A percentile compares a stretch with the other conserved stretches of the same genome.
phyloP scores from a whole-genome alignment of 1,140 invertebrate genomes.

The Macrotrachela quadricornifera region DNA sequence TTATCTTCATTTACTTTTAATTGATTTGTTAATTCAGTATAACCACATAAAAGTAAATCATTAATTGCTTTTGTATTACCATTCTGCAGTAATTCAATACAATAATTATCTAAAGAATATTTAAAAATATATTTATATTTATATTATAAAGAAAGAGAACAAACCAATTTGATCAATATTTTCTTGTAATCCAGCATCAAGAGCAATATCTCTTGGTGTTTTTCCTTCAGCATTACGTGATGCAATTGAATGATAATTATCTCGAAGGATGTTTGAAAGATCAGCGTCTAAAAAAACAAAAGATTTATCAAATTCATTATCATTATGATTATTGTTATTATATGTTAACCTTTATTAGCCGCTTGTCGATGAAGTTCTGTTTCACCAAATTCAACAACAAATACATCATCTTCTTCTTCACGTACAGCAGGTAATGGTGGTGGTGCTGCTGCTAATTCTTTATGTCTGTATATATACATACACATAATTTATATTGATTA shows the following conservation, averaged over 20 bases:
- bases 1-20: background rate
- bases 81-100: background rate
- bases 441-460: constrained; percentile 3
- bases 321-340: no score
- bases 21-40: background rate
- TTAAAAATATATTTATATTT: background rate
- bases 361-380: constrained; percentile 8
- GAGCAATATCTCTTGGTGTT: constrained; percentile 3
- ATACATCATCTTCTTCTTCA: constrained; percentile 7
- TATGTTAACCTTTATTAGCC: background rate
- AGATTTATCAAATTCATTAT: no score
- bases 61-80: background rate
- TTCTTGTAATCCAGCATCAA: background rate
- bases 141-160: background rate
- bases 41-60: background rate
- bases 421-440: background rate
- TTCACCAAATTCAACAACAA: constrained; percentile 1
- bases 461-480: background rate
- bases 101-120: background rate
- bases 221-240: constrained; percentile 2
- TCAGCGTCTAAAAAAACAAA: background rate
- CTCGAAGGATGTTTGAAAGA: background rate
- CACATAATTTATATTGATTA: background rate
- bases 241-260: background rate
- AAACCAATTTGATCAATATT: constrained; percentile 1